Evolutionary conservation across 2,797 vertebrate genomes (phyloP).

Genomic region (Diglossa cyanea): DNA sequence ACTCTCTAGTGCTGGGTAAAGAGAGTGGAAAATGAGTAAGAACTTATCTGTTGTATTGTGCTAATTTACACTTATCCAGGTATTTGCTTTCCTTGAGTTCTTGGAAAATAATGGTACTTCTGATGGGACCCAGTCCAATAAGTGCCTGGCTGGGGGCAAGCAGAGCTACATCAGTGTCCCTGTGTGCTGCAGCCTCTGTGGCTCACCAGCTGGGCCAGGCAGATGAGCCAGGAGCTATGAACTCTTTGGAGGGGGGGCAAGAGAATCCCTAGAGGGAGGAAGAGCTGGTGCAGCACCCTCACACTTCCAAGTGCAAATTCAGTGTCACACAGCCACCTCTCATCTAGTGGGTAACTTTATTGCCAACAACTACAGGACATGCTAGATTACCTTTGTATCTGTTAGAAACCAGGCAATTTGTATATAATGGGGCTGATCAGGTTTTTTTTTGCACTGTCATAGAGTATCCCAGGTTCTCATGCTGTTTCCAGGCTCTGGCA

Average conservation of each 20-base stretch:
- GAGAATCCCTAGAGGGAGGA: not conserved
- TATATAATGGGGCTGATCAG: not conserved
- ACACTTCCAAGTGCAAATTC: not conserved
- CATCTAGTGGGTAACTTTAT: not conserved
- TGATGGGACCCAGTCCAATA: not conserved
- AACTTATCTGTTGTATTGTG: not conserved
- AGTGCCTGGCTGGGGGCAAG: not conserved
- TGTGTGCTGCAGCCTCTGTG: not conserved
- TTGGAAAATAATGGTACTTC: not conserved
- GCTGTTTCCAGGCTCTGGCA: not conserved
- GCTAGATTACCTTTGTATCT: not conserved
- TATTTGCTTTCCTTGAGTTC: not conserved
- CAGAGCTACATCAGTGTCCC: not conserved
- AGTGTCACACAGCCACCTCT: not conserved
- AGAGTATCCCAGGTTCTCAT: not conserved
- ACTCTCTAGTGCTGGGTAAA: not conserved
- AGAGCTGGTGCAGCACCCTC: not conserved
- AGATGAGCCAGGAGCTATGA: not conserved
- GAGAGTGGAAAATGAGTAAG: not conserved
- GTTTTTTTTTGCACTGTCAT: not conserved
- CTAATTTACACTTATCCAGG: not conserved
- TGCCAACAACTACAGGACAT: accelerated
- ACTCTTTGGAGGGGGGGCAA: accelerated
- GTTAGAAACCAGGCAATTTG: not conserved
- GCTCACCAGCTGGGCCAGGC: not conserved